These are phyloP conservation scores for Enteromius paludinosus DNA, from an alignment of 2,797 vertebrate genomes.

Conservation along the genomic window DNA sequence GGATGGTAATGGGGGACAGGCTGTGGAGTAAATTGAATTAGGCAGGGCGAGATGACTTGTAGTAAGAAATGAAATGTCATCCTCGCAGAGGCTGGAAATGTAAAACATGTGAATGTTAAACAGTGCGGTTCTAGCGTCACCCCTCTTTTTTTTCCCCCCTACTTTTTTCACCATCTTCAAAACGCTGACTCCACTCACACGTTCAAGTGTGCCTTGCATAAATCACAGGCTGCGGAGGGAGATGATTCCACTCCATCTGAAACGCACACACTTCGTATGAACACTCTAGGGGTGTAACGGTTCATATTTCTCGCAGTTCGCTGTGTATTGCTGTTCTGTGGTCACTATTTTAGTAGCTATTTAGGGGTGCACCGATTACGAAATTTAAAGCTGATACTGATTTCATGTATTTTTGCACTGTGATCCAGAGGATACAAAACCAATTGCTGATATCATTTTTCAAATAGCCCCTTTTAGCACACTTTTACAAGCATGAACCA, in stretches of 20 bases:
- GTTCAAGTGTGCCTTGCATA: slow-evolving; percentile 72
- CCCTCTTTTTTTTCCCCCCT: slow-evolving; percentile 52
- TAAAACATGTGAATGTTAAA: slow-evolving; percentile 79
- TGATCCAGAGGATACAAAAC: background rate
- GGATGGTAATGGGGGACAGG: slow-evolving; percentile 71
- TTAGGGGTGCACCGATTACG: slow-evolving; percentile 1
- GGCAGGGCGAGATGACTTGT: slow-evolving; percentile 72
- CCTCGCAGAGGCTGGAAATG: slow-evolving; percentile 74
- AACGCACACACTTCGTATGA: slow-evolving; percentile 52
- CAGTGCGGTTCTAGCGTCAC: slow-evolving; percentile 63
- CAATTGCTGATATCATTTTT: slow-evolving; percentile 21
- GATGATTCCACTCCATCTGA: slow-evolving; percentile 68
- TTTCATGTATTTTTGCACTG: slow-evolving; percentile 7
- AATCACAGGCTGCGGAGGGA: slow-evolving; percentile 70
- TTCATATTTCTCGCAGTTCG: slow-evolving; percentile 33
- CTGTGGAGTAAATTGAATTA: slow-evolving; percentile 80
- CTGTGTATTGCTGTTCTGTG: slow-evolving; percentile 33
- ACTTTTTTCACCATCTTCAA: slow-evolving; percentile 58
- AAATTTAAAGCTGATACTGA: slow-evolving; percentile 28
- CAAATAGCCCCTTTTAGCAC: slow-evolving; percentile 25
- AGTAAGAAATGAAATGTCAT: slow-evolving; percentile 81
- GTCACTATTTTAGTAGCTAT: slow-evolving; percentile 29
- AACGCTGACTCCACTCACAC: slow-evolving; percentile 70
- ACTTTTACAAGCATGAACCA: slow-evolving; percentile 13
- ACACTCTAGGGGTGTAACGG: slow-evolving; percentile 12